Evolutionary conservation across 92 coral and sea anemone species (phyloP).

Genomic region (Desmophyllum pertusum): DNA sequence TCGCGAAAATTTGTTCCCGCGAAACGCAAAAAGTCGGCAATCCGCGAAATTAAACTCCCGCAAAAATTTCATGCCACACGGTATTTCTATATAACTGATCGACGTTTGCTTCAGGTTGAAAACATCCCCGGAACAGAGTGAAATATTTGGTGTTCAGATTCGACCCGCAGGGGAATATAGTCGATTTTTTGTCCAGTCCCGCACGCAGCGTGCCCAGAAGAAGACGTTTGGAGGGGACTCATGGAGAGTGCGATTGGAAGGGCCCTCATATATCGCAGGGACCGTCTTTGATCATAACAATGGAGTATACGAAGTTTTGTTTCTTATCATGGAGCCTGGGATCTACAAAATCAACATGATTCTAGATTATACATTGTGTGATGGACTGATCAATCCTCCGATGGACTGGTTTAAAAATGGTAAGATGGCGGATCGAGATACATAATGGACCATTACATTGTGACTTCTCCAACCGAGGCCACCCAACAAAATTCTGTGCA

Average conservation of each 20-base stretch:
- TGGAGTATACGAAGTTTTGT: slow-evolving; percentile 79
- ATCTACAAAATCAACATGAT: slow-evolving; percentile 49
- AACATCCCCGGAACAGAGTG: slow-evolving; percentile 59
- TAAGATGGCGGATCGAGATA: no score
- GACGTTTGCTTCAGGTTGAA: slow-evolving; percentile 28
- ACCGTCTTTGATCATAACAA: slow-evolving; percentile 75
- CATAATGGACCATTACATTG: no score
- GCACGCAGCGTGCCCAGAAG: slow-evolving; percentile 39
- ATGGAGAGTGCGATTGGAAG: slow-evolving; percentile 69
- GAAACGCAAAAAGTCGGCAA: no score
- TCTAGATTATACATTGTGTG: slow-evolving; percentile 76
- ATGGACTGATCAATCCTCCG: slow-evolving; percentile 80
- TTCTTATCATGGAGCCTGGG: slow-evolving; percentile 76
- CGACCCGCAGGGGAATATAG: slow-evolving; percentile 79
- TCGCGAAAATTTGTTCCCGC: no score
- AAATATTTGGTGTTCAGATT: slow-evolving; percentile 38
- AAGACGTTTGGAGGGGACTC: slow-evolving; percentile 78
- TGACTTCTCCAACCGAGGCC: no score
- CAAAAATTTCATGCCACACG: no score
- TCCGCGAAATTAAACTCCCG: no score
- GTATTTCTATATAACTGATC: not conserved
- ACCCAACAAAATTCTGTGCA: no score
- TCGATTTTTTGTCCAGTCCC: slow-evolving; percentile 68
- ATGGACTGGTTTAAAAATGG: slow-evolving; percentile 74
- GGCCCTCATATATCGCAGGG: slow-evolving; percentile 68